Base-by-base conservation (phyloP, 2,797 vertebrate genomes). In the Trachurus trachurus region DNA sequence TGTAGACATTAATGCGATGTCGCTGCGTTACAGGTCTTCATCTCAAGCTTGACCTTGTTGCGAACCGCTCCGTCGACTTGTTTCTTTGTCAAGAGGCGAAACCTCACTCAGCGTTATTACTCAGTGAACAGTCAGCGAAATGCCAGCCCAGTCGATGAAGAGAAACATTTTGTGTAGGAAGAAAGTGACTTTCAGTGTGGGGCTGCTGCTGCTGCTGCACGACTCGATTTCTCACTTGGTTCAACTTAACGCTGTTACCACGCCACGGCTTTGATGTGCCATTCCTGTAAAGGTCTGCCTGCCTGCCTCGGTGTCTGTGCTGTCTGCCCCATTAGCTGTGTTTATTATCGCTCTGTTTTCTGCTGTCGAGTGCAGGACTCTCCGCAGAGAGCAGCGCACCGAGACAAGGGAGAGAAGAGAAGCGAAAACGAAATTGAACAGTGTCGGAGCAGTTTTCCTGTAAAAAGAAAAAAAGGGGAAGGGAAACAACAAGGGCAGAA, bases 41-140 rank as follows among this genome's bases (percentile, higher is more conserved):
- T 34, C 45, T 26, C 26, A 34, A 58, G 82, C 68, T 84, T 95
- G 95, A 95, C 94, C 95, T 95, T 95, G 93, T 93, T 95, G 87
- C 85, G 87, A 87, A 85, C 82, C 92, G 84, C 77, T 90, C 83
- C 64, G 85, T 79, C 82, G 84, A 84, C 74, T 90, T 89, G 86
- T 80, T 89, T 91, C 91, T 93, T 94, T 96, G 93, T 93, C 87
- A 81, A 81, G 81, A 68, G 44, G 76, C 88, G 26, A 62, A 59
- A 59, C 63, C 61, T 78, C 71, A 66, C 85, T 88, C 85, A 16
- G 56, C 59, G 71, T 39, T 47, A 69, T 39, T 47, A 69, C 75
- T 83, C 79, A 9, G 78, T 66, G 87, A 88, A 57, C 87, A 89
- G 82, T 91, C 89, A 91, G 88, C 88, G 88, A 85, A 92, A 90